Evolutionary conservation across 2,888 invertebrate genomes (phyloP), one percentile per base, ranked within the genome.

Genomic region (Ichneumoninae sp.): DNA sequence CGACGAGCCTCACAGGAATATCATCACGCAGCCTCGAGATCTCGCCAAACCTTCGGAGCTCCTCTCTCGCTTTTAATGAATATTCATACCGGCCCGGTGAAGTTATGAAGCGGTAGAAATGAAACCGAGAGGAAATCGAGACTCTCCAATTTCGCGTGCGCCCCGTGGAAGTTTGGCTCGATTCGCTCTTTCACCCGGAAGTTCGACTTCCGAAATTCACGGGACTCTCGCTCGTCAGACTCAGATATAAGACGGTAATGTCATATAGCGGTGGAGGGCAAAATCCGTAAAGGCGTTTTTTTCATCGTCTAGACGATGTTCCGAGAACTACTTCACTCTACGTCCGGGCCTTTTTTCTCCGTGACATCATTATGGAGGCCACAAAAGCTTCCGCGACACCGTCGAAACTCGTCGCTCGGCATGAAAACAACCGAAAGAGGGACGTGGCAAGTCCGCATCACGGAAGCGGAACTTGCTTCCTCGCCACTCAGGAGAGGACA

Each of bases 41-140:
- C 33, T 33, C 62, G 33, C 33, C 62, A 16, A 26, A 16, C 16
- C 62, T 62, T 36, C 40, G 52, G 79, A 77, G 47, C 10, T 54
- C 65, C 71, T 77, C 71, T 77, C 62, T 47, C 66, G 52, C 69
- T 57, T 72, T 78, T 78, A 81, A 84, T 84, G 84, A 84, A 84
- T 84, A 84, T 84, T 84, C 84, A 84, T 84, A 74, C 22, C 74
- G 69, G 50, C 68, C 69, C 77, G 62, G 60, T 44, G 50, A 62
- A 68, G 70, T 69, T 62, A 71, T 50, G 47, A 62, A 70, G 62
- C 68, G 78, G 66, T 78, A 84, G 74, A 81, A 84, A 77, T 75
- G 80, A 84, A 78, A 75, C 77, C 70, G 50, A 70, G 84, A 84
- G 77, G 84, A 84, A 84, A 84, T 78, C 81, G 84, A 81, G 81